Evolutionary conservation across 2,888 invertebrate genomes (phyloP), one percentile per base, ranked within the genome.

Genomic region (Synanthedon vespiformis): DNA sequence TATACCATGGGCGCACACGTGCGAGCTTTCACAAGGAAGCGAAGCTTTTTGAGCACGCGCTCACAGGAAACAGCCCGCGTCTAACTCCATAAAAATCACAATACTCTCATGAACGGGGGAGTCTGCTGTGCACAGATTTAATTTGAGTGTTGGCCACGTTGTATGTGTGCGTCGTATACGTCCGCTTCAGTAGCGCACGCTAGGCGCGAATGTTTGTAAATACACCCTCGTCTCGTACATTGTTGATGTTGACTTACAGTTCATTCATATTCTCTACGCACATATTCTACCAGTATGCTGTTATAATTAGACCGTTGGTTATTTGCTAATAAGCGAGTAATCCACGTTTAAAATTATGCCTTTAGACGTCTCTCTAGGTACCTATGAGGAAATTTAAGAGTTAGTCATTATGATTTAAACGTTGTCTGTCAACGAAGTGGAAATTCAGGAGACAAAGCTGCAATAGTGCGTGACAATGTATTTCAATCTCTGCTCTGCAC

Each of bases 191-290:
- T 69, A 70, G 65, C 62, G 53, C 69, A 58, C 68, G 68, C 73
- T 70, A 74, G 72, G 75, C 79, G 74, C 69, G 67, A 64, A 68
- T 85, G 85, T 86, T 86, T 81, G 85, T 86, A 85, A 86, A 86
- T 82, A 85, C 74, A 72, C 72, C 66, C 61, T 34, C 6, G 34
- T 34, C 34, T 22, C 62, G 65, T 64, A 66, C 68, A 64, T 61
- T 74, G 76, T 76, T 74, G 74, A 74, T 66, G 67, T 69, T 67
- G 61, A 59, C 72, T 72, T 12, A 44, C 44, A n/a, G 44, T 44
- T 44, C 14, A 34, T 34, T 34, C 34, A 34, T 34, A 34, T 34
- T 34, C 34, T 34, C 34, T 2, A 34, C 34, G 34, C 34, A 34
- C 34, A 34, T 34, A 27, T 27, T 27, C 27, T 34, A 34, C 8